These are phyloP conservation scores for Malurus splendens DNA, from an alignment of 2,797 vertebrate genomes.

Conservation along the genomic window DNA sequence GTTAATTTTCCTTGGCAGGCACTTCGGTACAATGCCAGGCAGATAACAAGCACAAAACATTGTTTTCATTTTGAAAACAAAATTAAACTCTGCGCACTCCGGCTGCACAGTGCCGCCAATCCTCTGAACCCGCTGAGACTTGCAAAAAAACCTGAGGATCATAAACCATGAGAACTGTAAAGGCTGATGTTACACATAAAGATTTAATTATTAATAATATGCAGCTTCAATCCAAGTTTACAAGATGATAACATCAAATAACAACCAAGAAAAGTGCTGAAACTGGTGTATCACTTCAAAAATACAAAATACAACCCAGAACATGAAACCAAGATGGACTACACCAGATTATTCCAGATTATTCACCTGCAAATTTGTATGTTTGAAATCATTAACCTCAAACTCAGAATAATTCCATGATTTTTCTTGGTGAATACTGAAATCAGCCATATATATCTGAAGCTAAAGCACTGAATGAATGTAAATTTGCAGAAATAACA, in stretches of 20 bases:
- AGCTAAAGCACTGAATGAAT: not conserved
- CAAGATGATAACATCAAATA: not conserved
- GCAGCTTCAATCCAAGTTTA: not conserved
- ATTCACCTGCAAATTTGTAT: not conserved
- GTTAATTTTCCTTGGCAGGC: not conserved
- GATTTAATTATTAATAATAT: not conserved
- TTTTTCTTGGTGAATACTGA: conserved; percentile 5
- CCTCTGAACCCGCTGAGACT: not conserved
- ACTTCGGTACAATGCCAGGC: not conserved
- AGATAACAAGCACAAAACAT: not conserved
- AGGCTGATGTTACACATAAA: not conserved
- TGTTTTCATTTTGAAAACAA: not conserved
- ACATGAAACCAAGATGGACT: not conserved
- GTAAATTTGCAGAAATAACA: not conserved
- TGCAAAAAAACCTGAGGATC: not conserved
- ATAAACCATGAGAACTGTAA: not conserved
- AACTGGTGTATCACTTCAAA: not conserved
- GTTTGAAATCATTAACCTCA: conserved; percentile 4
- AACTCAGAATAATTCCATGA: not conserved
- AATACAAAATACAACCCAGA: not conserved
- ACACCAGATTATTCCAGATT: not conserved
- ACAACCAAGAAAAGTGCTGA: not conserved
- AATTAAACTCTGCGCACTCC: not conserved
- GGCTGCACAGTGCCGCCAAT: not conserved
- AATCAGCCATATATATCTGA: not conserved